These are phyloP conservation scores for Lithophane ornitopus DNA, from an alignment of 2,888 invertebrate genomes.

Conservation along the genomic window DNA sequence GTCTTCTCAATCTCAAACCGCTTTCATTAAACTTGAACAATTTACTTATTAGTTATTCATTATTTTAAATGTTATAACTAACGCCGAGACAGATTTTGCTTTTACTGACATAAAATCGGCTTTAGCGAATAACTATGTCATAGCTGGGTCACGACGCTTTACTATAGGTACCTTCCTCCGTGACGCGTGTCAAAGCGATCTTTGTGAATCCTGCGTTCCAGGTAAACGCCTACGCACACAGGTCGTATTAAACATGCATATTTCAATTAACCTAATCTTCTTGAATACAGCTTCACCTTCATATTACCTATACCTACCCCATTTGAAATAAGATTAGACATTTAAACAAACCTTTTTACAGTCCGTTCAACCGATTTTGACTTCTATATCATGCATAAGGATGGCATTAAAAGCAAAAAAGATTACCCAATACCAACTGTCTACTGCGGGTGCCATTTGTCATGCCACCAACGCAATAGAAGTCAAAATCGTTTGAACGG, in stretches of 20 bases:
- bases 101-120: conserved; percentile 20
- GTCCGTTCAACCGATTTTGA: too few species aligned
- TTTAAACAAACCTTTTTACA: too few species aligned
- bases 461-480: too few species aligned
- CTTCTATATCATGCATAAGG: too few species aligned
- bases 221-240: not conserved
- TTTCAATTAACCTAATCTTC: not conserved
- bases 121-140: not conserved
- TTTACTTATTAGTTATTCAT: conserved; percentile 55
- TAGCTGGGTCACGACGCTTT: not conserved
- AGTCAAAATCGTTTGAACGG: too few species aligned
- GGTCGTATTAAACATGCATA: conserved; percentile 13
- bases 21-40: conserved; percentile 42
- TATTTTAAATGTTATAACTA: conserved; percentile 39
- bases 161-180: too few species aligned
- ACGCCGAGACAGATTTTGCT: conserved; percentile 36
- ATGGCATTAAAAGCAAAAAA: too few species aligned
- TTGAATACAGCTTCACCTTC: not conserved
- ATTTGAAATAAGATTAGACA: too few species aligned
- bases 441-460: too few species aligned
- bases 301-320: too few species aligned
- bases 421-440: too few species aligned
- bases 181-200: not conserved
- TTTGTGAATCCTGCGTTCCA: not conserved
- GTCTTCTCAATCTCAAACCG: conserved; percentile 1